Percentiles rank a stretch among this genome's conserved stretches.
Conservation (phyloP, 2,797 vertebrate species). For the Thaleichthys pacificus region DNA sequence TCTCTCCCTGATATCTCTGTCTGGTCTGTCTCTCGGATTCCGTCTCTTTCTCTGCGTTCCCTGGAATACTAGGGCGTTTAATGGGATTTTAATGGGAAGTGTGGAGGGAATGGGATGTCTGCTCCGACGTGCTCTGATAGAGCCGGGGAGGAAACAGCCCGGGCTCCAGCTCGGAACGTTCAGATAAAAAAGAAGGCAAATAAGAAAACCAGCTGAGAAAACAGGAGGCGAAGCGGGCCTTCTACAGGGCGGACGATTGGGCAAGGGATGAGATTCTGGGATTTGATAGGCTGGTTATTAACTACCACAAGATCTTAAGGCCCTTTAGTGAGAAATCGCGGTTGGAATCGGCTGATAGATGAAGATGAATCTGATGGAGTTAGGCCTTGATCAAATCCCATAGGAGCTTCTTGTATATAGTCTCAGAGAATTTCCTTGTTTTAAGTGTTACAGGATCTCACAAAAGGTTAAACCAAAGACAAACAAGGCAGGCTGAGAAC, state of each 20-base stretch:
- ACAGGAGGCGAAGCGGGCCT: background rate
- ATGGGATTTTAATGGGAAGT: slow-evolving; percentile 45
- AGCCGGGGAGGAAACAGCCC: slow-evolving; percentile 19
- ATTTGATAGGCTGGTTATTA: background rate
- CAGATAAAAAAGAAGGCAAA: slow-evolving; percentile 9
- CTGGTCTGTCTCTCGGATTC: slow-evolving; percentile 15
- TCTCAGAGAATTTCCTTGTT: too few relatives aligned
- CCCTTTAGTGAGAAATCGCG: too few relatives aligned
- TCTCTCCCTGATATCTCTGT: slow-evolving; percentile 10
- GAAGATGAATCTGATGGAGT: background rate
- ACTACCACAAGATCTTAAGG: too few relatives aligned
- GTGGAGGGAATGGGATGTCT: slow-evolving; percentile 22
- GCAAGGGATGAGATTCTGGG: background rate
- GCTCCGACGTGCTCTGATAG: slow-evolving; percentile 14
- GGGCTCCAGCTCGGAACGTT: slow-evolving; percentile 22
- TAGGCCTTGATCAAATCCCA: background rate
- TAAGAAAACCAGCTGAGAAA: slow-evolving; percentile 15
- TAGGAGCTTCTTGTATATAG: too few relatives aligned
- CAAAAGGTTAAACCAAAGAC: too few relatives aligned
- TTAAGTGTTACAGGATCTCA: too few relatives aligned
- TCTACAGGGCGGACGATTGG: background rate
- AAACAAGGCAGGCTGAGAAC: too few relatives aligned
- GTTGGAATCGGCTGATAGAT: background rate
- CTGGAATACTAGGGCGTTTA: slow-evolving; percentile 28
- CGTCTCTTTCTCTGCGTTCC: slow-evolving; percentile 14